Conservation (phyloP, 2,113 vertebrate species). For the Macquaria ambigua region DNA sequence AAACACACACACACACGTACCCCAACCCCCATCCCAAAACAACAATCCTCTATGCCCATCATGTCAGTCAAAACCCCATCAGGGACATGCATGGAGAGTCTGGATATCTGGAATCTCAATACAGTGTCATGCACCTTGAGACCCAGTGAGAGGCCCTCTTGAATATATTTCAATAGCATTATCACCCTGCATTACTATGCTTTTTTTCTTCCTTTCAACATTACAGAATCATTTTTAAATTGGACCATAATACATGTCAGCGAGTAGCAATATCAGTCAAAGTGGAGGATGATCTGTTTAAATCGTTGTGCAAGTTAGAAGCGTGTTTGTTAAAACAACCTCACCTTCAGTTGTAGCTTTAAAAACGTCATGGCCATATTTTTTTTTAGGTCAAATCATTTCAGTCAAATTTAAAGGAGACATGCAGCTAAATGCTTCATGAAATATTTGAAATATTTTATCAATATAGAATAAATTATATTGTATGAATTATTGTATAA, state of each 20-base stretch:
- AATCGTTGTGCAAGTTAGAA: slow-evolving; percentile 40
- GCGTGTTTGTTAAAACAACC: slow-evolving; percentile 29
- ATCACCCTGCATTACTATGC: slow-evolving; percentile 76
- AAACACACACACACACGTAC: slow-evolving; percentile 58
- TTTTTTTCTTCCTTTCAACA: slow-evolving; percentile 57
- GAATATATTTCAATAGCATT: slow-evolving; percentile 85
- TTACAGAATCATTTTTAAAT: slow-evolving; percentile 73
- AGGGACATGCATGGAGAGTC: slow-evolving; percentile 83
- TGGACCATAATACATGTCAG: slow-evolving; percentile 66
- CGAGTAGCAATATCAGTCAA: slow-evolving; percentile 54
- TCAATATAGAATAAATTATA: slow-evolving; percentile 10
- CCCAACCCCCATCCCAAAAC: slow-evolving; percentile 77
- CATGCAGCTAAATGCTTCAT: neutral
- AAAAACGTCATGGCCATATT: slow-evolving; percentile 13
- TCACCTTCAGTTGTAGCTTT: neutral
- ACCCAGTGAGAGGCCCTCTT: slow-evolving; percentile 81
- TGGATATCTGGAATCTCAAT: slow-evolving; percentile 83
- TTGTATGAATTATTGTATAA: neutral
- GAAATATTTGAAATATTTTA: slow-evolving; percentile 48
- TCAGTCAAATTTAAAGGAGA: neutral
- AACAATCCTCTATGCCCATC: slow-evolving; percentile 80
- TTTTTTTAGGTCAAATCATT: slow-evolving; percentile 14
- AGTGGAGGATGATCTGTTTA: slow-evolving; percentile 53
- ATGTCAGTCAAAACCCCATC: slow-evolving; percentile 83
- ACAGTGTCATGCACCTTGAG: slow-evolving; percentile 83